Percentiles rank a stretch among this genome's conserved stretches.
Conservation (phyloP, 2,113 vertebrate genomes). For the Solenodon paradoxus region DNA sequence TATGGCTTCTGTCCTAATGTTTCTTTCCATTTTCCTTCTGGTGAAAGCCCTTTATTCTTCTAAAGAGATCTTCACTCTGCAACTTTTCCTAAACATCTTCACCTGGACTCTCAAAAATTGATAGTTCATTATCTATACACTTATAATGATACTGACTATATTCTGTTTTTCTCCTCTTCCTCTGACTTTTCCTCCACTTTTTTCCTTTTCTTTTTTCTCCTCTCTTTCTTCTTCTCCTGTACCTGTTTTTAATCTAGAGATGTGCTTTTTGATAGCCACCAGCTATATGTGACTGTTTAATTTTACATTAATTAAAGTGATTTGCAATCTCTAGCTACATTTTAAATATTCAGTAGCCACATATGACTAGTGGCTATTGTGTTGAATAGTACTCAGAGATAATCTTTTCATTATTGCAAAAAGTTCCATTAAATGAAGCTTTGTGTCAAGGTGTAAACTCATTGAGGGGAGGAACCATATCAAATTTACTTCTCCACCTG, state of each 20-base stretch:
- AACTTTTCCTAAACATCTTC: background rate
- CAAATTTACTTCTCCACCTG: background rate
- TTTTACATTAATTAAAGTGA: conserved; percentile 1
- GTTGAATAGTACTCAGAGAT: background rate
- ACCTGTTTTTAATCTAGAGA: background rate
- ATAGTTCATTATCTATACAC: background rate
- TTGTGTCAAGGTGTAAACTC: background rate
- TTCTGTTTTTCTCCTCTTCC: background rate
- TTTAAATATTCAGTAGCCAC: background rate
- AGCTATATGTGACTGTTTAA: background rate
- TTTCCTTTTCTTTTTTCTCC: too few relatives aligned
- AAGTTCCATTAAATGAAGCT: background rate
- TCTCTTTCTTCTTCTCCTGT: background rate
- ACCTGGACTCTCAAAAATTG: background rate
- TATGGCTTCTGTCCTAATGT: background rate
- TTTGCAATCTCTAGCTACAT: background rate
- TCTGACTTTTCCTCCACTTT: too few relatives aligned
- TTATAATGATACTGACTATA: background rate
- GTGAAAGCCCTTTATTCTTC: background rate
- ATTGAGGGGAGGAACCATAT: background rate
- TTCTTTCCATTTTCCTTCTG: background rate
- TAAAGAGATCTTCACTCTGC: background rate
- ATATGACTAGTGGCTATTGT: background rate
- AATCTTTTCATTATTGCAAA: background rate
- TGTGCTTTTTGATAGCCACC: background rate